A percentile compares a stretch with the other conserved stretches of the same genome.
Evolutionary conservation across 2,888 invertebrate species (phyloP).

Genomic region (Rhingia campestris): DNA sequence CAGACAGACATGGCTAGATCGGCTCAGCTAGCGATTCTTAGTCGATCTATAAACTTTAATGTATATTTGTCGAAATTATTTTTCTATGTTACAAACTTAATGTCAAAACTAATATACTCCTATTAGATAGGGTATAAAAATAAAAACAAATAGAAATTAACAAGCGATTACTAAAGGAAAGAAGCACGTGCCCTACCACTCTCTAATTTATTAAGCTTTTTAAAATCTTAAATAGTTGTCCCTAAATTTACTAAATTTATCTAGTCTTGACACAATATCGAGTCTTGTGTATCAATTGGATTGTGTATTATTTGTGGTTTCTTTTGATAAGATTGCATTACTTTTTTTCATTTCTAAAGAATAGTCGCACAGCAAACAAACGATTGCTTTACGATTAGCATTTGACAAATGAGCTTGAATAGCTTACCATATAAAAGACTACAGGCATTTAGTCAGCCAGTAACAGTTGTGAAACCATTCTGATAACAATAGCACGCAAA

Average conservation of each 20-base stretch:
- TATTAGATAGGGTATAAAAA: no score
- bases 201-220: no score
- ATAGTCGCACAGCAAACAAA: background rate
- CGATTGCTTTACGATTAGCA: constrained; percentile 4
- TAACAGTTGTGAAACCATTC: constrained; percentile 22
- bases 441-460: background rate
- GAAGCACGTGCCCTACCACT: no score
- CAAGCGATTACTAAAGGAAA: no score
- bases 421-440: constrained; percentile 31
- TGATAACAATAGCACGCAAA: constrained; percentile 12
- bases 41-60: no score
- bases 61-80: no score
- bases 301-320: background rate
- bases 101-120: no score
- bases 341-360: constrained; percentile 3
- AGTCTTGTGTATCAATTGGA: constrained; percentile 14
- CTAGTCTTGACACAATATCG: background rate
- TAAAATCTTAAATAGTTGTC: background rate
- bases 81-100: no score
- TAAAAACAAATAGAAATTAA: no score
- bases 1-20: no score
- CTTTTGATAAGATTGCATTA: constrained; percentile 28
- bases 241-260: background rate
- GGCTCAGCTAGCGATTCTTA: no score
- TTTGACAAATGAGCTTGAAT: background rate